Conservation (phyloP, 2,113 vertebrate genomes). For the Peucedramus taeniatus region DNA sequence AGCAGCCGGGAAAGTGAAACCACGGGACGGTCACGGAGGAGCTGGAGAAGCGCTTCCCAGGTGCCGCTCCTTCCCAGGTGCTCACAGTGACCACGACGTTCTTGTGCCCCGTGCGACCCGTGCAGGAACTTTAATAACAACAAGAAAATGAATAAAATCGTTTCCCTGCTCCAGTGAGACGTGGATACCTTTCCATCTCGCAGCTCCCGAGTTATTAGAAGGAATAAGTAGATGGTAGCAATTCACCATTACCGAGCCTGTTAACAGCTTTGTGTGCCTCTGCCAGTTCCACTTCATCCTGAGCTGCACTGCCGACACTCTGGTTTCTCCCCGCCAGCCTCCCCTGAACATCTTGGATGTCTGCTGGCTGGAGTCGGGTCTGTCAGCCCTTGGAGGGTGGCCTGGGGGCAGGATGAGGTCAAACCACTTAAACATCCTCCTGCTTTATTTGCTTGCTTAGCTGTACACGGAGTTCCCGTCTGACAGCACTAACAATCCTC, state of each 20-base stretch:
- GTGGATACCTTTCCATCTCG: neutral
- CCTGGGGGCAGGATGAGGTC: neutral
- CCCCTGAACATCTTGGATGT: fast-evolving
- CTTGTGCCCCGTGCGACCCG: neutral
- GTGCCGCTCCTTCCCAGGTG: fast-evolving
- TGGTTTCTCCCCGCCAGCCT: neutral
- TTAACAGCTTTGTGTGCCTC: neutral
- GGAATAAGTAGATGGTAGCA: neutral
- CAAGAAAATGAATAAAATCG: neutral
- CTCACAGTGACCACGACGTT: neutral
- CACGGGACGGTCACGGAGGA: fast-evolving
- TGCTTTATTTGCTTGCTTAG: neutral
- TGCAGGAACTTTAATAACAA: neutral
- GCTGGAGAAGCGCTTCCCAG: neutral
- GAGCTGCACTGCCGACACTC: neutral
- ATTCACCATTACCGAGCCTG: neutral
- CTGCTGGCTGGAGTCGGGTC: neutral
- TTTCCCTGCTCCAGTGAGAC: neutral
- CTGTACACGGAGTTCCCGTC: neutral
- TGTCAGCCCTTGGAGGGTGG: neutral
- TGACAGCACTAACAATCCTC: neutral
- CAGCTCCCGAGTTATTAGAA: neutral
- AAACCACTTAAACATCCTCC: neutral
- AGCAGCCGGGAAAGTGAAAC: neutral
- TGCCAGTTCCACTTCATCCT: neutral